Evolutionary conservation across 2,797 vertebrate genomes (phyloP).

Genomic region (Labeo calbasu): DNA sequence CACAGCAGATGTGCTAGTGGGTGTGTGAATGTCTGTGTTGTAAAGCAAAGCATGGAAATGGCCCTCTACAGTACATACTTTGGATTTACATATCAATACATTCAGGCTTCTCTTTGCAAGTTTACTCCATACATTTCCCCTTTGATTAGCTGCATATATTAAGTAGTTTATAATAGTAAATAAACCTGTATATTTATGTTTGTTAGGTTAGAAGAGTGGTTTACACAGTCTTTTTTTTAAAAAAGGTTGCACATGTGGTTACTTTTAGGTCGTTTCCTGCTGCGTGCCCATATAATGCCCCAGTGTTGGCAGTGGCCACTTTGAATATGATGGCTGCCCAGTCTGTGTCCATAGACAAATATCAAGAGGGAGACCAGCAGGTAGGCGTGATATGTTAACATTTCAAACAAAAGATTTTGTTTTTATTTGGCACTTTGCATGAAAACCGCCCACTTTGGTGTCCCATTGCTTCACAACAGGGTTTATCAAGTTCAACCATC

Average conservation of each 20-base stretch:
- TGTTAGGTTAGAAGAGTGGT: not conserved
- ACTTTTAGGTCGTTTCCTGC: conserved; percentile 62
- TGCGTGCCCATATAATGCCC: conserved; percentile 74
- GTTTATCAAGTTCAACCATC: not conserved
- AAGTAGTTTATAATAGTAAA: not conserved
- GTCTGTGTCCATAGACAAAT: conserved; percentile 91
- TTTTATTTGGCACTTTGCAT: not conserved
- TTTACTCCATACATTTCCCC: not conserved
- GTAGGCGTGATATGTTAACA: conserved; percentile 66
- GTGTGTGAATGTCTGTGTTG: not conserved
- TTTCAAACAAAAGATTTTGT: not conserved
- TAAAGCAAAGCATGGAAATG: conserved; percentile 3
- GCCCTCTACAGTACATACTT: not conserved
- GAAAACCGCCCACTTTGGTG: not conserved
- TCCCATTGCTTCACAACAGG: too few species aligned
- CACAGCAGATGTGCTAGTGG: not conserved
- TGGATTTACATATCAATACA: not conserved
- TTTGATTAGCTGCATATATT: not conserved
- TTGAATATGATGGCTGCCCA: conserved; percentile 93
- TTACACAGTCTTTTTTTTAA: not conserved
- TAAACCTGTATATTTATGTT: too few species aligned
- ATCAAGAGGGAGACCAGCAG: conserved; percentile 87
- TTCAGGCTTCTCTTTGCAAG: not conserved
- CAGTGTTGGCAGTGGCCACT: conserved; percentile 74
- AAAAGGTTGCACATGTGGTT: not conserved